A percentile compares a stretch with the other conserved stretches of the same genome.
phyloP scores from a whole-genome alignment of 2,888 invertebrate genomes.

The Agonopterix arenella region DNA sequence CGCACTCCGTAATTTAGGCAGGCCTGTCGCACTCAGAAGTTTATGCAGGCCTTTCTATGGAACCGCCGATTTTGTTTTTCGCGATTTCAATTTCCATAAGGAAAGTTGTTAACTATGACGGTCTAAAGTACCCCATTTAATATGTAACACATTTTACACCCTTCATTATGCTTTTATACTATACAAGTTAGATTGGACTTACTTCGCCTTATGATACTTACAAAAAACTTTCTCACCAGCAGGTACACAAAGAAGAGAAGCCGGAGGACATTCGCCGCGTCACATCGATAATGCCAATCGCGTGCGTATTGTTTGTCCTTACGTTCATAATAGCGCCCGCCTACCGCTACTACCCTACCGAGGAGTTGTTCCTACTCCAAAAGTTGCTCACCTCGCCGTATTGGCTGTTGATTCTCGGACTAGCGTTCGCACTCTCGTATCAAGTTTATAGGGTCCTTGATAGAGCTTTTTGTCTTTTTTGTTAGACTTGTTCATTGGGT shows the following conservation, averaged over 20 bases:
- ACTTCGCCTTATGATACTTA: no score
- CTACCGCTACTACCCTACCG: not conserved
- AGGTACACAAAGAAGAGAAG: not conserved
- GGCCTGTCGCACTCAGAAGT: no score
- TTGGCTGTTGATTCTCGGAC: not conserved
- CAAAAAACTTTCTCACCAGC: conserved; percentile 7
- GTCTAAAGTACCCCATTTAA: no score
- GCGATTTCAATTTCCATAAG: no score
- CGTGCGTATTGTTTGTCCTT: conserved; percentile 8
- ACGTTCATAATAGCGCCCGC: not conserved
- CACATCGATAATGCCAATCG: not conserved
- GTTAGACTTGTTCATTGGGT: no score
- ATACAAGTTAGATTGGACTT: no score
- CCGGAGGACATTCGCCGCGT: not conserved
- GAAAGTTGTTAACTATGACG: no score
- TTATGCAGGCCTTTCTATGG: no score
- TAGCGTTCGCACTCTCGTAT: not conserved
- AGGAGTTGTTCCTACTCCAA: not conserved
- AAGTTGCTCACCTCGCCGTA: not conserved
- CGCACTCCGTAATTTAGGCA: no score
- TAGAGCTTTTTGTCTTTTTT: not conserved
- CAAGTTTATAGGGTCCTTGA: not conserved
- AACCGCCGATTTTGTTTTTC: no score
- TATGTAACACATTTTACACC: no score
- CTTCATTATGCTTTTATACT: no score